Percentiles rank a stretch among this genome's conserved stretches.
Conservation (phyloP, 2,888 invertebrate species). For the Xanthia icteritia region DNA sequence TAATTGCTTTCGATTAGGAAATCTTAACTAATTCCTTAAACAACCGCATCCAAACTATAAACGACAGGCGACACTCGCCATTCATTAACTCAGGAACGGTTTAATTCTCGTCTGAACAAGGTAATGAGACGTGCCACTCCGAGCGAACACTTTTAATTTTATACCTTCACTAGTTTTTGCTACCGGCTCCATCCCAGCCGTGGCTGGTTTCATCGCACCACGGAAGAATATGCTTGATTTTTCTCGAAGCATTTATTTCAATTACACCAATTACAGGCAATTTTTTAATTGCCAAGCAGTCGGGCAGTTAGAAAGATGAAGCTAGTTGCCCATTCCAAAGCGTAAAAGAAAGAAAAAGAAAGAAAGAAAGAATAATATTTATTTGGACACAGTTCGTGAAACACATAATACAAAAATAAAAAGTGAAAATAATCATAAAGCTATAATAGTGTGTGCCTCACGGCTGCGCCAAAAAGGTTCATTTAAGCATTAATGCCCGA, state of each 20-base stretch:
- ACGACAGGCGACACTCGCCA: conserved; percentile 67
- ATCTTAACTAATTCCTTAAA: conserved; percentile 7
- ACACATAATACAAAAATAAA: no score
- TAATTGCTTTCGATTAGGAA: no score
- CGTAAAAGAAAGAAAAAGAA: no score
- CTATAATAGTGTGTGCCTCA: no score
- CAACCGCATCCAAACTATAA: conserved; percentile 70
- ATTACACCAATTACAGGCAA: neutral
- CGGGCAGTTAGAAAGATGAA: neutral
- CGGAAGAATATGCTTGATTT: conserved; percentile 12
- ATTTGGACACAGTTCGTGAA: no score
- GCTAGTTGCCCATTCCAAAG: no score
- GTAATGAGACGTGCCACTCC: conserved; percentile 83
- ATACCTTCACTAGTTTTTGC: conserved; percentile 78
- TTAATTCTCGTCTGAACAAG: conserved; percentile 87
- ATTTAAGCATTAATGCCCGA: no score
- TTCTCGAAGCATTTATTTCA: neutral
- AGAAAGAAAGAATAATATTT: no score
- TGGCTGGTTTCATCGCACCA: neutral
- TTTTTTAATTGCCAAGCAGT: neutral
- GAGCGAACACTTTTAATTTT: conserved; percentile 85
- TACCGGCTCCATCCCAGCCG: neutral
- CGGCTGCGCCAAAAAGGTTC: no score
- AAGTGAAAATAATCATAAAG: no score
- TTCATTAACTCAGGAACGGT: conserved; percentile 88